A percentile compares a stretch with the other conserved stretches of the same genome.
These are phyloP conservation scores for Raphicerus campestris DNA, from an alignment of 2,113 vertebrate species.

Conservation along the genomic window DNA sequence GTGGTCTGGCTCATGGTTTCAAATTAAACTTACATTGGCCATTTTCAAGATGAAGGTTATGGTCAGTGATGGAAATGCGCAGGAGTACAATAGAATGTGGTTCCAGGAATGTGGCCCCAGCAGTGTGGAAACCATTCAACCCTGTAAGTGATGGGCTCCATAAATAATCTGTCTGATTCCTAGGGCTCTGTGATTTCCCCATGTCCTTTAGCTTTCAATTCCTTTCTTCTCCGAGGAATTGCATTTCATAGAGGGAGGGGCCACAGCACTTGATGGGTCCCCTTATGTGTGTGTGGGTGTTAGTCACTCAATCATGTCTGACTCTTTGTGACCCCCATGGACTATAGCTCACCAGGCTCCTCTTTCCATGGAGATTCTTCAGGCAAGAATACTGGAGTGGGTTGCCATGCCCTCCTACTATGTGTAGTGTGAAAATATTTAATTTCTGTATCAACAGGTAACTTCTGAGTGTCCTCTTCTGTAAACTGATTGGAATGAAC, in stretches of 20 bases:
- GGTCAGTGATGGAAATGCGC: background rate
- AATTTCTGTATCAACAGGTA: background rate
- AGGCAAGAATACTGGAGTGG: background rate
- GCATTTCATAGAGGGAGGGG: background rate
- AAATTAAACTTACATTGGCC: constrained; percentile 39
- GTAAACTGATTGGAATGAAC: background rate
- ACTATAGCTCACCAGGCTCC: background rate
- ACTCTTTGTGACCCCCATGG: background rate
- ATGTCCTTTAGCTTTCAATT: constrained; percentile 5
- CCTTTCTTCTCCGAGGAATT: background rate
- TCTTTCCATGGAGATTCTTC: background rate
- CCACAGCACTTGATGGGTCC: background rate
- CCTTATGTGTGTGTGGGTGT: background rate
- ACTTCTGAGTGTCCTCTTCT: background rate
- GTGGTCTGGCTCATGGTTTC: constrained; percentile 38
- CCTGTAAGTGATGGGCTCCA: background rate
- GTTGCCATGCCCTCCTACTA: background rate
- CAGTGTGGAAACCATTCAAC: constrained; percentile 16
- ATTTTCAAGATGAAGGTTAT: constrained; percentile 46
- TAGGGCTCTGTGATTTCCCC: constrained; percentile 26
- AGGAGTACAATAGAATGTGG: background rate
- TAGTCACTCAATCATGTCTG: background rate
- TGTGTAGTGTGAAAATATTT: constrained; percentile 12
- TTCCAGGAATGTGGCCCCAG: constrained; percentile 21
- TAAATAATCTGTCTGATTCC: constrained; percentile 8